These are phyloP conservation scores for Acheta domesticus DNA, from an alignment of 2,888 invertebrate genomes.

Conservation along the genomic window DNA sequence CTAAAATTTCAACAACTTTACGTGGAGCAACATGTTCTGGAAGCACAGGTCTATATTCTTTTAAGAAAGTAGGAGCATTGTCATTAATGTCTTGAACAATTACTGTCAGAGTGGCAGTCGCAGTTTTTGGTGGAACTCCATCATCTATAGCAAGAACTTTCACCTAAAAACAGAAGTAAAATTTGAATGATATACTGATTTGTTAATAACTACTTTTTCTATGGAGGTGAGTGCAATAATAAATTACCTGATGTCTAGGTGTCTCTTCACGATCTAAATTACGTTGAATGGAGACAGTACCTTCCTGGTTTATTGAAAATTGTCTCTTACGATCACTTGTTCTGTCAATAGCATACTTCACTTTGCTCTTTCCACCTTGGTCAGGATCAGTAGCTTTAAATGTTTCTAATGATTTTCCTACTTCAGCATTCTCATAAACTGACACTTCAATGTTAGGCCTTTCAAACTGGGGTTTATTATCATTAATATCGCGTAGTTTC, in stretches of 20 bases:
- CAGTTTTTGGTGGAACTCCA: slow-evolving; percentile 88
- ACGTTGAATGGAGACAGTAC: slow-evolving; percentile 90
- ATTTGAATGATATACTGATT: not conserved
- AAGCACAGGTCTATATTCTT: slow-evolving; percentile 87
- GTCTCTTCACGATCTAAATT: slow-evolving; percentile 91
- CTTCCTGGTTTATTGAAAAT: slow-evolving; percentile 56
- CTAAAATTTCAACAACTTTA: slow-evolving; percentile 87
- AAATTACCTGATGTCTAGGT: slow-evolving; percentile 74
- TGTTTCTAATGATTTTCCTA: slow-evolving; percentile 85
- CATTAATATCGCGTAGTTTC: slow-evolving; percentile 90
- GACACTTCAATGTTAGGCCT: slow-evolving; percentile 88
- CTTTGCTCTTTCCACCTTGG: slow-evolving; percentile 88
- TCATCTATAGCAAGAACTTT: slow-evolving; percentile 95
- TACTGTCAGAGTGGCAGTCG: slow-evolving; percentile 88
- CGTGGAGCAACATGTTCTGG: slow-evolving; percentile 89
- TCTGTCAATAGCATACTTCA: slow-evolving; percentile 48
- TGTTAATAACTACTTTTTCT: not conserved
- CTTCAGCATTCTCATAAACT: slow-evolving; percentile 87
- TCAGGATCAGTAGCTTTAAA: slow-evolving; percentile 96
- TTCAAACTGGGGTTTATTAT: slow-evolving; percentile 94
- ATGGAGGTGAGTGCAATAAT: not conserved
- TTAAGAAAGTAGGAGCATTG: slow-evolving; percentile 88
- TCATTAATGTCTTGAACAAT: slow-evolving; percentile 95
- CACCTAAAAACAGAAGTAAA: slow-evolving; percentile 51
- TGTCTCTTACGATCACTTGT: slow-evolving; percentile 53